These are phyloP conservation scores for Rhinopomastus cyanomelas DNA, from an alignment of 2,113 vertebrate species.

Conservation along the genomic window DNA sequence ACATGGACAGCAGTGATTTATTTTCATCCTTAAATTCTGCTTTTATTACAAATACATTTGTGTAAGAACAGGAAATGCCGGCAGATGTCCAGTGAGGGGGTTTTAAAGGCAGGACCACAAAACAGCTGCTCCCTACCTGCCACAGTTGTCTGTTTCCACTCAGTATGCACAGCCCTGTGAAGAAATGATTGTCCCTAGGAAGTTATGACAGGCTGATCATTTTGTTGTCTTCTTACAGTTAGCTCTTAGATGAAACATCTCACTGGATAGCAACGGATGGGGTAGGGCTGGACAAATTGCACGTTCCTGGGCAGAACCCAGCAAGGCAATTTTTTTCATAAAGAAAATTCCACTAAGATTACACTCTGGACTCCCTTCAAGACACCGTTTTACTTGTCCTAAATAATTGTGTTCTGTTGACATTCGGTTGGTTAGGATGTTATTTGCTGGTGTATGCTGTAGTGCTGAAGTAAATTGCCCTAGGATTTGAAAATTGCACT, in stretches of 20 bases:
- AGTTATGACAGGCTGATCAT: conserved; percentile 40
- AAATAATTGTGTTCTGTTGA: background rate
- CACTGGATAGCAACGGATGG: background rate
- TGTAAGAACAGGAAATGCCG: conserved; percentile 2
- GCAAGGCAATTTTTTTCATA: background rate
- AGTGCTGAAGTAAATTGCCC: conserved; percentile 19
- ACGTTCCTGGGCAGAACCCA: background rate
- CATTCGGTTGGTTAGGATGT: background rate
- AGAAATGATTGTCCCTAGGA: conserved; percentile 40
- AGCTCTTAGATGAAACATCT: background rate
- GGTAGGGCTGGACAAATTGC: background rate
- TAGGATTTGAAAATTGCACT: conserved; percentile 31
- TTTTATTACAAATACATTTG: conserved; percentile 47
- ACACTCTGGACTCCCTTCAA: background rate
- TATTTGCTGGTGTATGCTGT: background rate
- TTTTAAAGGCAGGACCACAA: conserved; percentile 8
- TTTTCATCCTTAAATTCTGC: conserved; percentile 24
- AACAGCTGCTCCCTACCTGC: background rate
- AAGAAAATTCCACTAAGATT: background rate
- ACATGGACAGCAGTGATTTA: background rate
- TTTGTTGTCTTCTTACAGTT: conserved; percentile 14
- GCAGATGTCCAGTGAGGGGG: background rate
- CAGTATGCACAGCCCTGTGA: conserved; percentile 7
- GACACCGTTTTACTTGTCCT: background rate
- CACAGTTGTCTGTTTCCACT: conserved; percentile 28